Evolutionary conservation across 2,797 vertebrate genomes (phyloP).

Genomic region (Ctenosaura bakeri): DNA sequence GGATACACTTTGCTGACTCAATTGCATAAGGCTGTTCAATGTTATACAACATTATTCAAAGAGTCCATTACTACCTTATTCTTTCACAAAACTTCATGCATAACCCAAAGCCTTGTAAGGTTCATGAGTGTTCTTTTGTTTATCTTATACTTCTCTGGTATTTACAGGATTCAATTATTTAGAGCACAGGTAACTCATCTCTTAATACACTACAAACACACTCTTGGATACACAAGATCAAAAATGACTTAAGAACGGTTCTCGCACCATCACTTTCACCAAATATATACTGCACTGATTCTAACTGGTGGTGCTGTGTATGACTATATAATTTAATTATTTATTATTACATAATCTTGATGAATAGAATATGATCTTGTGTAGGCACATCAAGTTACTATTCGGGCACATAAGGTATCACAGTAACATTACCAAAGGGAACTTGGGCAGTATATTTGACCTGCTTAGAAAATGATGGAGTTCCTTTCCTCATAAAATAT

Average conservation of each 20-base stretch:
- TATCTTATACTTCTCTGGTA: neutral
- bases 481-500: slow-evolving; percentile 18
- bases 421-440: neutral
- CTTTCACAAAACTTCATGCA: neutral
- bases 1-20: neutral
- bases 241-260: neutral
- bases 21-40: neutral
- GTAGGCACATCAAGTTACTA: neutral
- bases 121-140: too few species aligned
- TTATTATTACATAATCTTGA: neutral
- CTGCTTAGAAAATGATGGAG: slow-evolving; percentile 12
- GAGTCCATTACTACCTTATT: neutral
- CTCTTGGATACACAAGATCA: neutral
- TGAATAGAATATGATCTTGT: slow-evolving; percentile 7
- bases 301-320: neutral
- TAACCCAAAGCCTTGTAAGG: neutral
- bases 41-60: neutral
- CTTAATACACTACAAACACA: too few species aligned
- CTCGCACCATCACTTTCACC: neutral
- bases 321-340: neutral
- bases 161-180: neutral
- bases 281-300: neutral
- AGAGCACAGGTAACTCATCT: neutral
- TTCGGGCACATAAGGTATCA: neutral
- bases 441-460: neutral